Evolutionary conservation across 2,888 invertebrate genomes (phyloP), one percentile per base, ranked within the genome.

Genomic region (Zele albiditarsus): DNA sequence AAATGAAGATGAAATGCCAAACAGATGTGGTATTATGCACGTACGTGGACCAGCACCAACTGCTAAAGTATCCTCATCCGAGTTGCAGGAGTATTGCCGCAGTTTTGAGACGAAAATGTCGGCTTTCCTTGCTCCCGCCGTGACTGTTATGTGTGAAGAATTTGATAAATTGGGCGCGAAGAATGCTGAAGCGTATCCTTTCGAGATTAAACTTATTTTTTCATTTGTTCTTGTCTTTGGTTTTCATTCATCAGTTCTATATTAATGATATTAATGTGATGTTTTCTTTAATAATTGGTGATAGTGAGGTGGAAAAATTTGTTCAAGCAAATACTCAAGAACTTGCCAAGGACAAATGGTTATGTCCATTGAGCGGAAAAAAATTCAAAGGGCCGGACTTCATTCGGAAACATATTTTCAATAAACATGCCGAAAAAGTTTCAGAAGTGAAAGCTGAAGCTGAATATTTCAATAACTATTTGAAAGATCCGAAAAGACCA

Each of bases 1-100:
- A 0, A 98, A 98, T 84, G 99, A 99, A 89, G 99, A 99, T 89
- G 98, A 98, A 90, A 99, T 99, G 99, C 99, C 99, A 0, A 99
- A 99, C 90, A 93, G 98, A 49, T 98, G 99, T 89, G 99, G 99
- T 12, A 98, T 99, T 81, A 96, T 99, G 92, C 99, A 99, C 87
- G 98, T 98, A 0, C 92, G 99, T 66, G 98, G 98, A 2, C 94
- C 95, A 12, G 93, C 96, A 0, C 97, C 98, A 0, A 92, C 94
- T 10, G 94, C 94, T 72, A 97, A 97, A 90, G 94, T 95, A 80
- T 85, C 93, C 12, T 93, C 93, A 79, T 93, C 93, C 79, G 95
- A 94, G 90, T 88, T 95, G 80, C 92, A 94, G 84, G 94, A 97
- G 86, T 93, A 95, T 85, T 91, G 94, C 82, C 91, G 94, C 76